phyloP scores from a whole-genome alignment of 2,797 vertebrate genomes.

The Molossus alvarezi region DNA sequence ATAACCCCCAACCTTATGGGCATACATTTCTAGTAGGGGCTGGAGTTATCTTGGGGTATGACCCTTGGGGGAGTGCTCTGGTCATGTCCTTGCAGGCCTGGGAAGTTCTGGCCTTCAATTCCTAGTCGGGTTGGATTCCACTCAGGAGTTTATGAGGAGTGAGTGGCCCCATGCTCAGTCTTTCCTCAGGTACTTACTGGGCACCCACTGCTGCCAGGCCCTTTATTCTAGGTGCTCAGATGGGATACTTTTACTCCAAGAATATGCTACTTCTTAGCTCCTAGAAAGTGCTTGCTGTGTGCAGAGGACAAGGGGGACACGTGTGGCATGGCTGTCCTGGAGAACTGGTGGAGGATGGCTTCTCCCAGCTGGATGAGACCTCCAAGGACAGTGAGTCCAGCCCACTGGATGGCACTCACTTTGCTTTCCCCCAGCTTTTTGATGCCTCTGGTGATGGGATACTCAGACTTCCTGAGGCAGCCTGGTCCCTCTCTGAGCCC shows the following conservation, averaged over 20 bases:
- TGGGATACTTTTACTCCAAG: background rate
- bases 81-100: background rate
- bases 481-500: background rate
- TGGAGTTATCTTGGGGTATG: background rate
- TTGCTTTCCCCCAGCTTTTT: background rate
- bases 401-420: background rate
- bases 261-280: background rate
- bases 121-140: background rate
- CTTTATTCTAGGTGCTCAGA: background rate
- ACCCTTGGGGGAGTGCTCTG: background rate
- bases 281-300: background rate
- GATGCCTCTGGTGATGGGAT: background rate
- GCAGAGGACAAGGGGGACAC: background rate
- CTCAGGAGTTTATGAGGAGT: background rate
- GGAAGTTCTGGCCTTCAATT: background rate
- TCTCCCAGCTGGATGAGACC: background rate
- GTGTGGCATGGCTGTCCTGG: background rate
- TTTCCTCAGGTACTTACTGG: background rate
- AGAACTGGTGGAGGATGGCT: background rate
- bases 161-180: background rate
- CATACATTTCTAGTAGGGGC: background rate
- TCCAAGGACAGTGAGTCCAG: background rate
- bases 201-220: no score
- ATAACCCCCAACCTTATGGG: background rate
- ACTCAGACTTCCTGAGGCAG: background rate